phyloP scores from a whole-genome alignment of 2,113 vertebrate species.

The Sturnira hondurensis region DNA sequence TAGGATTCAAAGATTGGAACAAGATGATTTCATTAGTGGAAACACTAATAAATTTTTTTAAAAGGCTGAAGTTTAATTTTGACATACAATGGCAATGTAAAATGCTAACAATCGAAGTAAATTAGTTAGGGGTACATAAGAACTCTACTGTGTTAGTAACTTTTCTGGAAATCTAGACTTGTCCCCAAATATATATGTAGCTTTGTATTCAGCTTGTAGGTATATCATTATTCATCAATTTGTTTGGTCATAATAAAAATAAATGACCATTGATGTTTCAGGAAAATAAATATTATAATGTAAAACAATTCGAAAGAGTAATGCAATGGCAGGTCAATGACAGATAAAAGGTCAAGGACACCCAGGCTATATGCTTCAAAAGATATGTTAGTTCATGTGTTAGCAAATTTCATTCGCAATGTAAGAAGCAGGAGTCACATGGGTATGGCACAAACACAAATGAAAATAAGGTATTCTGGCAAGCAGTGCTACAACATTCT shows the following conservation, averaged over 20 bases:
- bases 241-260: background rate
- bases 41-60: background rate
- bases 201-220: background rate
- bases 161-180: background rate
- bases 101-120: background rate
- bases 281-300: background rate
- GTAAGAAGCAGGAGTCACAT: background rate
- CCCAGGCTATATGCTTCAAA: background rate
- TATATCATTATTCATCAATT: background rate
- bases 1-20: background rate
- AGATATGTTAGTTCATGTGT: background rate
- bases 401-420: background rate
- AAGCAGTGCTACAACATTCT: background rate
- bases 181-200: background rate
- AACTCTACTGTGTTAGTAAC: background rate
- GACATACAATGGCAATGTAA: background rate
- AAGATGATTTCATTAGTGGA: background rate
- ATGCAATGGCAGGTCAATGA: background rate
- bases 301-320: background rate
- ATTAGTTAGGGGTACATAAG: background rate
- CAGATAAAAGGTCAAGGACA: background rate
- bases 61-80: background rate
- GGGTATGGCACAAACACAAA: background rate
- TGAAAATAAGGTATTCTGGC: background rate
- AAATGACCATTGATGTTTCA: background rate